Evolutionary conservation across 2,797 vertebrate species (phyloP).

Genomic region (Lophotriccus pileatus): DNA sequence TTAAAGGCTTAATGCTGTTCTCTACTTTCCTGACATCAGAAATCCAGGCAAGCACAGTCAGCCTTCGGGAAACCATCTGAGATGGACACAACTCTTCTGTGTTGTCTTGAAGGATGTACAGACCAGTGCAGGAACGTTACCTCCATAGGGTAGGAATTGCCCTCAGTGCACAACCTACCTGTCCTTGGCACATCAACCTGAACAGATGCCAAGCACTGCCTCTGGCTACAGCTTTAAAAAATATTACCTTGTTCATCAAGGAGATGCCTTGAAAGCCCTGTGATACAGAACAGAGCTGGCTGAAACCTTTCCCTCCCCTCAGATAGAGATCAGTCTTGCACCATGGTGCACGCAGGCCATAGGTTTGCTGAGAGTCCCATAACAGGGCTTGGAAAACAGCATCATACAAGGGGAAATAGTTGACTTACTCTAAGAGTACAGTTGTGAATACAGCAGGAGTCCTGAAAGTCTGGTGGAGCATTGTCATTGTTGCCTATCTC

Average conservation of each 20-base stretch:
- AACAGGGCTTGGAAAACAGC: neutral
- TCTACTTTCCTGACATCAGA: neutral
- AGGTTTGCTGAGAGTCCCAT: fast-evolving
- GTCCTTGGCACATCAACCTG: neutral
- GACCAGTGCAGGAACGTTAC: neutral
- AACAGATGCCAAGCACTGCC: neutral
- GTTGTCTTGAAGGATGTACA: neutral
- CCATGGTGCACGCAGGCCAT: fast-evolving
- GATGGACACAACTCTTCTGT: neutral
- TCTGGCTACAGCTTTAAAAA: neutral
- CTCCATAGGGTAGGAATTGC: neutral
- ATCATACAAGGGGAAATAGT: neutral
- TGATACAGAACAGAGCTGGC: neutral
- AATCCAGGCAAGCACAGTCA: neutral
- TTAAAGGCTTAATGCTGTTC: neutral
- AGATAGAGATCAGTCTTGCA: neutral
- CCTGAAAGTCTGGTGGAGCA: neutral
- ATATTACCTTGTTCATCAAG: neutral
- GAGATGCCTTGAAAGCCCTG: neutral
- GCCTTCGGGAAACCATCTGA: neutral
- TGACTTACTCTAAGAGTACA: neutral
- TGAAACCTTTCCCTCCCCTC: neutral
- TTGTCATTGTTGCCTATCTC: neutral
- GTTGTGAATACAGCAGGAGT: neutral
- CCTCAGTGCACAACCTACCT: fast-evolving